Percentiles rank a stretch among this genome's conserved stretches.
phyloP scores from a whole-genome alignment of 1,140 invertebrate species.

The Theocolax elegans region DNA sequence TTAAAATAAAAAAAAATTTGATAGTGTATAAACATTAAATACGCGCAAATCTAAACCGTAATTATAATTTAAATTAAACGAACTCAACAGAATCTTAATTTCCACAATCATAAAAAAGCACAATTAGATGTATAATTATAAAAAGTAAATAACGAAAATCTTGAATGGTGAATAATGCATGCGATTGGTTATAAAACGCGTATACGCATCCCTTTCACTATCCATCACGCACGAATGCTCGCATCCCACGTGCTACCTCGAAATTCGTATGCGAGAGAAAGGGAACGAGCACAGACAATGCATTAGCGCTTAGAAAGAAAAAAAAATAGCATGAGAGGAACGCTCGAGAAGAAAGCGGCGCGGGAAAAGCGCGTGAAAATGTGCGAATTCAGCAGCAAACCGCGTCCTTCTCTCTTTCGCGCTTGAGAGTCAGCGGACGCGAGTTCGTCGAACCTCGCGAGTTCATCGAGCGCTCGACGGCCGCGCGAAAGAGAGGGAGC shows the following conservation, averaged over 20 bases:
- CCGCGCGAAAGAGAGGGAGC: background rate
- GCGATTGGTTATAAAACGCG: too few species aligned
- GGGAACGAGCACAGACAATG: background rate
- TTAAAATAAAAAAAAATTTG: too few species aligned
- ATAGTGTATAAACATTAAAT: too few species aligned
- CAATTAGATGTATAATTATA: too few species aligned
- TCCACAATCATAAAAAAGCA: too few species aligned
- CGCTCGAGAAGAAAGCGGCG: constrained; percentile 1
- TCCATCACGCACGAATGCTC: background rate
- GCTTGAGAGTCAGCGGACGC: constrained; percentile 12
- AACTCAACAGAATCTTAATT: too few species aligned
- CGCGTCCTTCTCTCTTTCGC: background rate
- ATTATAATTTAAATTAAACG: too few species aligned
- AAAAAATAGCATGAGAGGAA: too few species aligned
- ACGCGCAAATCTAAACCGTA: too few species aligned
- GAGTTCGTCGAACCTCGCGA: constrained; percentile 41
- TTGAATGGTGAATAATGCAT: too few species aligned
- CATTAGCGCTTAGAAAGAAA: too few species aligned
- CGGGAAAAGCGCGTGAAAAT: constrained; percentile 1
- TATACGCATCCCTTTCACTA: constrained; percentile 28
- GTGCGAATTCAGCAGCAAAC: constrained; percentile 19
- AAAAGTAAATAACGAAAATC: too few species aligned
- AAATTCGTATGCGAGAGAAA: constrained; percentile 10
- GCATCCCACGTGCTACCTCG: background rate
- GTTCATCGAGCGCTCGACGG: constrained; percentile 31